Percentiles rank a stretch among this genome's conserved stretches.
Conservation (phyloP, 1,140 invertebrate species). For the Cherax quadricarinatus region DNA sequence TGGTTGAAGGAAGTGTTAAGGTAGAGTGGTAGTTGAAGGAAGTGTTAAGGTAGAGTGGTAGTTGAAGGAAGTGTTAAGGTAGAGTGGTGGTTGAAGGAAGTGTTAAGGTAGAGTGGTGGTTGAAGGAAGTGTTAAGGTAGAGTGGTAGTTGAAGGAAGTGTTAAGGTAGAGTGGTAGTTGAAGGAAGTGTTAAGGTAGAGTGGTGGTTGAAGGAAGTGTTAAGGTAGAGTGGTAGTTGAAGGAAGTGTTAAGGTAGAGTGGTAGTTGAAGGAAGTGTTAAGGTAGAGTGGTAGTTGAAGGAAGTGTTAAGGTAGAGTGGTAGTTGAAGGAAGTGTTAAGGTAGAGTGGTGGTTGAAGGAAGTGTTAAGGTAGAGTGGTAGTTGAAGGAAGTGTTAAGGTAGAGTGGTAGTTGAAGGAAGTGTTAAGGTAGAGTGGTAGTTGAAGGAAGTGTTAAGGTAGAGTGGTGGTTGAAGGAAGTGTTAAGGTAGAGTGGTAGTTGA, state of each 20-base stretch:
- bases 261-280: not conserved
- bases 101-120: not conserved
- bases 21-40: not conserved
- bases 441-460: not conserved
- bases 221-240: not conserved
- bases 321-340: not conserved
- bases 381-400: not conserved
- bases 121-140: not conserved
- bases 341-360: not conserved
- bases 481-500: not conserved
- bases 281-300: not conserved
- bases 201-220: not conserved
- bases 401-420: not conserved
- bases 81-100: not conserved
- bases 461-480: not conserved
- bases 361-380: not conserved
- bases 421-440: not conserved
- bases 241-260: not conserved
- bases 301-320: not conserved
- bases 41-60: not conserved
- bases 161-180: not conserved
- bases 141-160: not conserved
- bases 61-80: not conserved
- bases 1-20: not conserved
- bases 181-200: not conserved